phyloP scores from a whole-genome alignment of 2,113 vertebrate genomes.

The Pycnonotus jocosus region DNA sequence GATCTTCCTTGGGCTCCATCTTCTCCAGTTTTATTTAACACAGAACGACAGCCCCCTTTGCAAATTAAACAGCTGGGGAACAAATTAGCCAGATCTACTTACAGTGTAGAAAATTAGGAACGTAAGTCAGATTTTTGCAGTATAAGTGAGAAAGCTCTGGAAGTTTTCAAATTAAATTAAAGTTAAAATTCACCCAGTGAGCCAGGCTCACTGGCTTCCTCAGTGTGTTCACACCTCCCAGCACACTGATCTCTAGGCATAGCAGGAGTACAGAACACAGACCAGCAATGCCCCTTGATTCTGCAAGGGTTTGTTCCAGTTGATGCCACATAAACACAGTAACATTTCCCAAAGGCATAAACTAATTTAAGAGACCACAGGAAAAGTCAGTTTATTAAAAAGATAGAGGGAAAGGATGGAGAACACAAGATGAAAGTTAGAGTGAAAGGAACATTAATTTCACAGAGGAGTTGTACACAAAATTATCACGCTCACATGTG shows the following conservation, averaged over 20 bases:
- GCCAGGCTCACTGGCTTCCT: not conserved
- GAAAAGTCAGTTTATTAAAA: not conserved
- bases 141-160: not conserved
- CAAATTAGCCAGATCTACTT: constrained; percentile 2
- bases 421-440: not conserved
- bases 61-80: not conserved
- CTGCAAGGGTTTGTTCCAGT: not conserved
- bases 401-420: not conserved
- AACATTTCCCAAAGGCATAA: not conserved
- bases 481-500: not conserved
- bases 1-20: not conserved
- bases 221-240: not conserved
- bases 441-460: not conserved
- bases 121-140: not conserved
- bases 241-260: not conserved
- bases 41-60: not conserved
- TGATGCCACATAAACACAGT: not conserved
- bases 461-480: not conserved
- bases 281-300: not conserved
- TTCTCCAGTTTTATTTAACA: not conserved
- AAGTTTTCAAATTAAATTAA: not conserved
- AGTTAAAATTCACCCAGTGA: not conserved
- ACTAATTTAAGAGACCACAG: not conserved
- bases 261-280: not conserved
- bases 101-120: not conserved